These are phyloP conservation scores for Xanthorhoe spadicearia DNA, from an alignment of 2,888 invertebrate species.

Conservation along the genomic window DNA sequence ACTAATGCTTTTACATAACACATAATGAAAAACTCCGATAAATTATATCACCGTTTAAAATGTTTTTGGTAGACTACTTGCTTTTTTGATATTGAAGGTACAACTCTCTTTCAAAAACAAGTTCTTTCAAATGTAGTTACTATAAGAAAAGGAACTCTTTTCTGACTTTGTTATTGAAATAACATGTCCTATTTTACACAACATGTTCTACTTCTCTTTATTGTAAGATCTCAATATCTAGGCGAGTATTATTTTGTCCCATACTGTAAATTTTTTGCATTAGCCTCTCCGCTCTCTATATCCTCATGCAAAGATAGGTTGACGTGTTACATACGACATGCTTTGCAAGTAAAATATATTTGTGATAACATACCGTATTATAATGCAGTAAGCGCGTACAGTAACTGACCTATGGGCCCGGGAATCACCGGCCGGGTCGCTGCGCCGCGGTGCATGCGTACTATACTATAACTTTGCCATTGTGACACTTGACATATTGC, in stretches of 20 bases:
- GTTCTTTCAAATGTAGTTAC: background rate
- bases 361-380: background rate
- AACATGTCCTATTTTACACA: too few species aligned
- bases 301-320: background rate
- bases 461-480: constrained; percentile 55
- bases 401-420: constrained; percentile 73
- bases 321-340: background rate
- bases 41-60: constrained; percentile 60
- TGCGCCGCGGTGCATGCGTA: constrained; percentile 68
- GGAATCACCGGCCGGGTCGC: constrained; percentile 52
- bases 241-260: background rate
- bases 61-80: constrained; percentile 53
- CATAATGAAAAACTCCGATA: constrained; percentile 57
- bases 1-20: constrained; percentile 73
- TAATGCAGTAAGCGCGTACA: constrained; percentile 48
- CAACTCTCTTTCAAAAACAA: background rate
- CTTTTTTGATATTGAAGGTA: background rate
- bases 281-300: background rate
- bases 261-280: background rate
- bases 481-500: constrained; percentile 60
- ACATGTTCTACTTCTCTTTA: background rate
- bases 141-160: background rate
- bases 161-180: background rate
- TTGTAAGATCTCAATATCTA: background rate
- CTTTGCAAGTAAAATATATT: background rate